Evolutionary conservation across 2,797 vertebrate genomes (phyloP).

Genomic region (Euthynnus affinis): DNA sequence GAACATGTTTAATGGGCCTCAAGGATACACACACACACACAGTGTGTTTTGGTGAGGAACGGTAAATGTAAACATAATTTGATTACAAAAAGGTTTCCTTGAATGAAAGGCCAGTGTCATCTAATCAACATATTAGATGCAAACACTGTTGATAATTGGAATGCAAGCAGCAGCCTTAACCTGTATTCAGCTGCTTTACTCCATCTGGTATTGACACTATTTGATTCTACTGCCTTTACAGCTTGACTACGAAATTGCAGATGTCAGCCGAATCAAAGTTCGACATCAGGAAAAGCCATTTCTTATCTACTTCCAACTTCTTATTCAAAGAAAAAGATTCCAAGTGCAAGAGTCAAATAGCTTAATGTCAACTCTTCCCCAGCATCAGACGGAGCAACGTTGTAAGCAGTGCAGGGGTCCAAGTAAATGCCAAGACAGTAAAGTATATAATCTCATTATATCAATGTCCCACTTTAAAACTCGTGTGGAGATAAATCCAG

Average conservation of each 20-base stretch:
- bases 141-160: not conserved
- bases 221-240: not conserved
- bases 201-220: not conserved
- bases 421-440: constrained; percentile 33
- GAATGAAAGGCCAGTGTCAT: too few relatives aligned
- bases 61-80: too few relatives aligned
- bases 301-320: constrained; percentile 21
- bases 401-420: constrained; percentile 10
- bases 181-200: not conserved
- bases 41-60: too few relatives aligned
- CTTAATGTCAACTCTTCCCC: constrained; percentile 24
- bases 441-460: constrained; percentile 49
- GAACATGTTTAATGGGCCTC: too few relatives aligned
- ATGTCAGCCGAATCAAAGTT: constrained; percentile 18
- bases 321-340: constrained; percentile 17
- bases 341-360: constrained; percentile 22
- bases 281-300: not conserved
- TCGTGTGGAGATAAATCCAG: constrained; percentile 38
- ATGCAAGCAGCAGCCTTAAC: not conserved
- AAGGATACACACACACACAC: too few relatives aligned
- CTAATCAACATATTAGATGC: too few relatives aligned
- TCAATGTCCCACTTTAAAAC: constrained; percentile 54
- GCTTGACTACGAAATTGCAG: not conserved
- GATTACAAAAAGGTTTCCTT: too few relatives aligned
- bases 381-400: constrained; percentile 28